These are phyloP conservation scores for Pyrocoelia pectoralis DNA, from an alignment of 2,888 invertebrate genomes.

Conservation along the genomic window DNA sequence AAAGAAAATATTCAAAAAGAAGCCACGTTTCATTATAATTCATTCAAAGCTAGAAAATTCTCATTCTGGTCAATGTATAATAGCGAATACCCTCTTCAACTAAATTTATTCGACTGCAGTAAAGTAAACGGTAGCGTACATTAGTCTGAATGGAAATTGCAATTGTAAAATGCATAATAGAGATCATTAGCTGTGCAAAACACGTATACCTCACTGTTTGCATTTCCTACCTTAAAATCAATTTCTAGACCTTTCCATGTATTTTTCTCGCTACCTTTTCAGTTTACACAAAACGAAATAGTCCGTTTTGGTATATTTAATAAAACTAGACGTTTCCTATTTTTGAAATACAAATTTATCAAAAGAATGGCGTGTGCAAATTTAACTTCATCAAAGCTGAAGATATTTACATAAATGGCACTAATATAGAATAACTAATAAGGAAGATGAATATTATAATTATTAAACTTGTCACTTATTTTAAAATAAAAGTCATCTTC, in stretches of 20 bases:
- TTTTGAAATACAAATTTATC: background rate
- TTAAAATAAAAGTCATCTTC: too few species aligned
- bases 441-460: too few species aligned
- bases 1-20: conserved; percentile 9
- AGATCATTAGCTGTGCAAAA: conserved; percentile 10
- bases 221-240: conserved; percentile 4
- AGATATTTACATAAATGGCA: background rate
- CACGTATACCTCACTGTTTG: conserved; percentile 10
- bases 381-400: background rate
- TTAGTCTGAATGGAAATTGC: conserved; percentile 10
- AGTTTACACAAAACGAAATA: background rate
- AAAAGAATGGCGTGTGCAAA: background rate
- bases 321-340: background rate
- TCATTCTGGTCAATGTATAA: conserved; percentile 10
- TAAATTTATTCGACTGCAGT: conserved; percentile 9
- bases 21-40: conserved; percentile 11
- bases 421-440: background rate
- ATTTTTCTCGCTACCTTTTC: conserved; percentile 5
- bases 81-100: conserved; percentile 10
- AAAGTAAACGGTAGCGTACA: conserved; percentile 9
- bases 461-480: too few species aligned
- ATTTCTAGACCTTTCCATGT: conserved; percentile 7
- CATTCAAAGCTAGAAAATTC: conserved; percentile 9
- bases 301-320: background rate
- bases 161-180: conserved; percentile 12